Conservation (phyloP, 2,888 invertebrate species). For the Parnassius smintheus region DNA sequence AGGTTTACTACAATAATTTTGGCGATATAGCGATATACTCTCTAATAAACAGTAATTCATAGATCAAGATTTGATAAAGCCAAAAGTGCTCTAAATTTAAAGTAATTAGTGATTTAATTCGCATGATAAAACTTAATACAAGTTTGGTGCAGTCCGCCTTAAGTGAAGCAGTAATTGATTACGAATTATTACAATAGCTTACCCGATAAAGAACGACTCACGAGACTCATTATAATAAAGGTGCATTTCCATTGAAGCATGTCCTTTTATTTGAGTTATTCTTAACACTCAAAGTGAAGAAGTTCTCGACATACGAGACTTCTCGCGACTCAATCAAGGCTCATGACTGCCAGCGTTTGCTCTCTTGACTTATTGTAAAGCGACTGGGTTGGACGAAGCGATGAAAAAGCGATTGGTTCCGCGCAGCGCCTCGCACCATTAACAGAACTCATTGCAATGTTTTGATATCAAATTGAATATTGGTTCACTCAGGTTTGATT, state of each 20-base stretch:
- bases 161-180: too few relatives aligned
- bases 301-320: slow-evolving; percentile 4
- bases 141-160: too few relatives aligned
- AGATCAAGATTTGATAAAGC: too few relatives aligned
- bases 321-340: neutral
- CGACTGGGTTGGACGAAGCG: slow-evolving; percentile 22
- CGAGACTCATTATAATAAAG: slow-evolving; percentile 4
- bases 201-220: slow-evolving; percentile 9
- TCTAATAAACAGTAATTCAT: too few relatives aligned
- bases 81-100: too few relatives aligned
- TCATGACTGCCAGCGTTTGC: slow-evolving; percentile 16
- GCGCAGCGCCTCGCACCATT: slow-evolving; percentile 20
- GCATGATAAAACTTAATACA: too few relatives aligned
- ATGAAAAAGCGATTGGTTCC: slow-evolving; percentile 34
- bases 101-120: too few relatives aligned
- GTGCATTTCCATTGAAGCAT: slow-evolving; percentile 10
- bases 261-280: neutral
- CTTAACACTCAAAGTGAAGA: neutral
- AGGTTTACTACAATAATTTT: too few relatives aligned
- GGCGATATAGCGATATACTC: too few relatives aligned
- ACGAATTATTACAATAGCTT: slow-evolving; percentile 3
- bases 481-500: too few relatives aligned
- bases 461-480: too few relatives aligned
- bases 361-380: slow-evolving; percentile 10
- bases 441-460: slow-evolving; percentile 16